Percentiles rank a stretch among this genome's conserved stretches.
These are phyloP conservation scores for Nycticebus coucang DNA, from an alignment of 2,113 vertebrate genomes.

Conservation along the genomic window DNA sequence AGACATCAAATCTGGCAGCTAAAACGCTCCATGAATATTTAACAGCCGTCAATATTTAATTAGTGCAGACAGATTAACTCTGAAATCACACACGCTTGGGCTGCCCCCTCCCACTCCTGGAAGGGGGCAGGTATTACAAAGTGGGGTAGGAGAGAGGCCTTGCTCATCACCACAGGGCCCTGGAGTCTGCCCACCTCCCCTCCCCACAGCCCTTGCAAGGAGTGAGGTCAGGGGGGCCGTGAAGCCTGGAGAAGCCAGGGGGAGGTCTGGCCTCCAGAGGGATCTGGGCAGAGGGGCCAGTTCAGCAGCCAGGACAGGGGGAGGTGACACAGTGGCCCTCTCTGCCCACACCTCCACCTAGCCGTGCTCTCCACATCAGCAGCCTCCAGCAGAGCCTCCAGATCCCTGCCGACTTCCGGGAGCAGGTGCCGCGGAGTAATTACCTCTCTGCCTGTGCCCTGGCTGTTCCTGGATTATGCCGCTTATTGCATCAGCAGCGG, in stretches of 20 bases:
- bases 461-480: background rate
- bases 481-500: background rate
- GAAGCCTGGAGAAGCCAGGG: background rate
- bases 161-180: rapidly evolving
- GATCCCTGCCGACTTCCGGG: background rate
- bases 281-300: background rate
- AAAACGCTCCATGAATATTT: constrained; percentile 74
- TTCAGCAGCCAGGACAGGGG: background rate
- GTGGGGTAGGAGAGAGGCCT: rapidly evolving
- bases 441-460: constrained; percentile 7
- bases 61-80: constrained; percentile 80
- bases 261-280: background rate
- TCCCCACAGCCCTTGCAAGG: rapidly evolving
- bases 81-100: constrained; percentile 61
- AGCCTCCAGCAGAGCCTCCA: background rate
- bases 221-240: background rate
- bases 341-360: rapidly evolving
- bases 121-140: background rate
- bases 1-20: constrained; percentile 61
- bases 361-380: rapidly evolving
- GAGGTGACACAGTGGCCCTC: rapidly evolving
- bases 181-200: background rate
- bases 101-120: background rate
- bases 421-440: constrained; percentile 61
- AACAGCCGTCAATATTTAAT: constrained; percentile 81